Evolutionary conservation across 2,888 invertebrate genomes (phyloP).

Genomic region (Penaeus monodon): DNA sequence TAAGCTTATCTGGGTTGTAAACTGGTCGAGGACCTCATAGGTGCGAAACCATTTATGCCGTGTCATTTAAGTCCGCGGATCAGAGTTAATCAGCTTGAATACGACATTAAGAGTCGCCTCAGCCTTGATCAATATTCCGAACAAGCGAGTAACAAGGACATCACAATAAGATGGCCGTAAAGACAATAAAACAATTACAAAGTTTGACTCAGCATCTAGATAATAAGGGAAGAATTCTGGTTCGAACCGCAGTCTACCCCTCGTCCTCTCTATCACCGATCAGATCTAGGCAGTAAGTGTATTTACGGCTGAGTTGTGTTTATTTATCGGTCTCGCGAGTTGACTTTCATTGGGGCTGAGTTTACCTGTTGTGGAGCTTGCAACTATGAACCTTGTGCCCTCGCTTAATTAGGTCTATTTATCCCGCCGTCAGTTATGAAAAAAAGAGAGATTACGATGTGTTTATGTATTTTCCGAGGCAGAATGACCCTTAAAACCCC

Average conservation of each 20-base stretch:
- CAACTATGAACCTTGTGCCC: constrained; percentile 6
- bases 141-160: constrained; percentile 24
- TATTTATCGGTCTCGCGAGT: constrained; percentile 42
- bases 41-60: constrained; percentile 29
- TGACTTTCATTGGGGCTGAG: constrained; percentile 40
- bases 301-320: constrained; percentile 42
- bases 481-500: background rate
- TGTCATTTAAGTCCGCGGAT: constrained; percentile 14
- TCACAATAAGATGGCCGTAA: constrained; percentile 17
- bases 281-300: constrained; percentile 44
- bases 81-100: background rate
- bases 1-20: constrained; percentile 31
- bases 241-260: constrained; percentile 5
- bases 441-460: constrained; percentile 10
- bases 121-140: constrained; percentile 21
- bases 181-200: background rate
- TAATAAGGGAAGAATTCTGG: constrained; percentile 20
- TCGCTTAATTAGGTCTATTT: constrained; percentile 11
- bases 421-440: constrained; percentile 11
- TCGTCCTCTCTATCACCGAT: constrained; percentile 36
- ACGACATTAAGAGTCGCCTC: constrained; percentile 1
- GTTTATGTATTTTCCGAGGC: background rate
- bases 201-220: constrained; percentile 2
- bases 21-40: constrained; percentile 11
- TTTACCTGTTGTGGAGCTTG: constrained; percentile 23